phyloP scores from a whole-genome alignment of 2,113 vertebrate species.

The Halichoerus grypus region DNA sequence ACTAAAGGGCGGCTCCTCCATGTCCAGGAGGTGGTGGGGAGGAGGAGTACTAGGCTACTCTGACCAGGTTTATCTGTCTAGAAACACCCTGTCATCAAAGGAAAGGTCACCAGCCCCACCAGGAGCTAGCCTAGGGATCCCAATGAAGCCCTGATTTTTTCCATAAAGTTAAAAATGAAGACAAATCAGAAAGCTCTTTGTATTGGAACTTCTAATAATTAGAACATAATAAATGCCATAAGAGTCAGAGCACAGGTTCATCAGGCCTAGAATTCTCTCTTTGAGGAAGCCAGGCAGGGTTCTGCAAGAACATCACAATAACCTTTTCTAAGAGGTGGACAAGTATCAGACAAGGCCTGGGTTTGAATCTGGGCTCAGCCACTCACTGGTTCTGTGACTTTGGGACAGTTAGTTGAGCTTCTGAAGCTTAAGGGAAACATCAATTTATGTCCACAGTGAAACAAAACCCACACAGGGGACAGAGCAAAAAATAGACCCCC shows the following conservation, averaged over 20 bases:
- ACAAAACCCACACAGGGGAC: background rate
- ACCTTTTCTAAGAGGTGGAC: background rate
- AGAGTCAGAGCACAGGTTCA: background rate
- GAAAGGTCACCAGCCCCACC: background rate
- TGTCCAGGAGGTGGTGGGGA: background rate
- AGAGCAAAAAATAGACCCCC: background rate
- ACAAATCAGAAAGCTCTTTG: conserved; percentile 18
- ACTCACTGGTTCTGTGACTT: background rate
- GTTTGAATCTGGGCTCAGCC: background rate
- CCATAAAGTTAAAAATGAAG: conserved; percentile 20
- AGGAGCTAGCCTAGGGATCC: background rate
- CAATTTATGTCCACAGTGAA: background rate
- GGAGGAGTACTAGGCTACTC: background rate
- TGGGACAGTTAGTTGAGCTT: background rate
- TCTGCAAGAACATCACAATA: background rate
- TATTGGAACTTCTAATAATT: background rate
- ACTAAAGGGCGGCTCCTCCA: background rate
- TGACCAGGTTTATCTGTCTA: background rate
- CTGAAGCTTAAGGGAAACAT: background rate
- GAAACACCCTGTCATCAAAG: background rate
- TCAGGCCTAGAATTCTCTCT: background rate
- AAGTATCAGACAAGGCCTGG: background rate
- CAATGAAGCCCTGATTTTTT: background rate
- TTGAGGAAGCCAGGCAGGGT: background rate
- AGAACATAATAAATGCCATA: background rate